These are phyloP conservation scores for Sebastes iracundus DNA, from an alignment of 2,797 vertebrate genomes.

Conservation along the genomic window DNA sequence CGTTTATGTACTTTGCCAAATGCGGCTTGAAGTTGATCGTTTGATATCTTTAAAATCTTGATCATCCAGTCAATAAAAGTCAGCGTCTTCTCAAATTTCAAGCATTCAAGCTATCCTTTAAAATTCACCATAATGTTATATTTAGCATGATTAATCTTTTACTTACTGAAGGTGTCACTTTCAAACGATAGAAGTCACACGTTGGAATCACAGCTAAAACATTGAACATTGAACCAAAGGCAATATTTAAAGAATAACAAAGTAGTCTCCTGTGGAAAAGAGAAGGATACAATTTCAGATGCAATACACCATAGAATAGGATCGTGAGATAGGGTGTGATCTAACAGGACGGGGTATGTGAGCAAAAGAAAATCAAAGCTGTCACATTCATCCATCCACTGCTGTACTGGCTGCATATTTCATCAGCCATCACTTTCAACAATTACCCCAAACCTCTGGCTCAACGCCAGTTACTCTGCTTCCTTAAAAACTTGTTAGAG, in stretches of 20 bases:
- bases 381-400: neutral
- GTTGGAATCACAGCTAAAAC: neutral
- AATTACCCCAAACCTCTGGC: neutral
- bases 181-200: neutral
- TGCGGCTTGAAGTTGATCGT: conserved; percentile 39
- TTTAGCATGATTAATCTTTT: conserved; percentile 5
- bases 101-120: conserved; percentile 7
- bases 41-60: conserved; percentile 45
- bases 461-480: neutral
- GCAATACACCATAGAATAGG: neutral
- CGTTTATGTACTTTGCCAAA: conserved; percentile 53
- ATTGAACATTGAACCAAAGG: neutral
- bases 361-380: neutral
- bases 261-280: neutral
- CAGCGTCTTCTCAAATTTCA: conserved; percentile 3
- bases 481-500: conserved; percentile 15
- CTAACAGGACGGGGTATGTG: neutral
- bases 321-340: neutral
- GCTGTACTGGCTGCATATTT: neutral
- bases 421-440: conserved; percentile 1
- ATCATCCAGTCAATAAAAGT: conserved; percentile 29
- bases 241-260: neutral
- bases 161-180: neutral
- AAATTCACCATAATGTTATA: conserved; percentile 6
- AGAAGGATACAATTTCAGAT: neutral